A percentile compares a stretch with the other conserved stretches of the same genome.
Evolutionary conservation across 1,140 invertebrate genomes (phyloP).

Genomic region (Rhopalosiphum padi): DNA sequence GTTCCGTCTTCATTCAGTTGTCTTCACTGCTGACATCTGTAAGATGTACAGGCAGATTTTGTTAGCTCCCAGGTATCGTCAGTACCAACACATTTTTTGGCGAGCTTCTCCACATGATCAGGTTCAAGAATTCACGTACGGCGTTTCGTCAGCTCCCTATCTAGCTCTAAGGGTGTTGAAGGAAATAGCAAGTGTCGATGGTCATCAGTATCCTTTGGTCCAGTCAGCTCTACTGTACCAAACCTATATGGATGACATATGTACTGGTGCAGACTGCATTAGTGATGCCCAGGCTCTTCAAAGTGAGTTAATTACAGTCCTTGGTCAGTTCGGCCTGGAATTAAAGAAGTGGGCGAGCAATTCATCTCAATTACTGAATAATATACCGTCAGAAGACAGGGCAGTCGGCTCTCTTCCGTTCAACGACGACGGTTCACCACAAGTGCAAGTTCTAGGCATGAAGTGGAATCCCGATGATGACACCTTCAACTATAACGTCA

Average conservation of each 20-base stretch:
- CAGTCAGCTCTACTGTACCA: not conserved
- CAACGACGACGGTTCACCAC: not conserved
- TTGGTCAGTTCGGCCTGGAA: not conserved
- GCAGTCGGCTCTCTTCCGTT: not conserved
- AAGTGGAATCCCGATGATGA: constrained; percentile 9
- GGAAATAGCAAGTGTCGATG: too few relatives aligned
- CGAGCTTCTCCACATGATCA: too few relatives aligned
- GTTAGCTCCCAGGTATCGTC: too few relatives aligned
- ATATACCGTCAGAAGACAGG: not conserved
- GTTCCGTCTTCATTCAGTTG: not conserved
- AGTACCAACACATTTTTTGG: too few relatives aligned
- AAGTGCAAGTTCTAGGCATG: not conserved
- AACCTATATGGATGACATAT: constrained; percentile 52
- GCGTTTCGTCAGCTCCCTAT: too few relatives aligned
- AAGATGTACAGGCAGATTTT: too few relatives aligned
- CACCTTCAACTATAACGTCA: not conserved
- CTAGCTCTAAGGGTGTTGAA: too few relatives aligned
- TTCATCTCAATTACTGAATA: not conserved
- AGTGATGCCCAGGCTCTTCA: not conserved
- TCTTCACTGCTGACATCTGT: too few relatives aligned
- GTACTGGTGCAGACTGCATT: not conserved
- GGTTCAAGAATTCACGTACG: too few relatives aligned
- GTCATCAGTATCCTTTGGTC: not conserved
- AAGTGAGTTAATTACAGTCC: not conserved
- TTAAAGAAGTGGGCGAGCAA: not conserved